Conservation (phyloP, 2,888 invertebrate species). For the Sesia bembeciformis region DNA sequence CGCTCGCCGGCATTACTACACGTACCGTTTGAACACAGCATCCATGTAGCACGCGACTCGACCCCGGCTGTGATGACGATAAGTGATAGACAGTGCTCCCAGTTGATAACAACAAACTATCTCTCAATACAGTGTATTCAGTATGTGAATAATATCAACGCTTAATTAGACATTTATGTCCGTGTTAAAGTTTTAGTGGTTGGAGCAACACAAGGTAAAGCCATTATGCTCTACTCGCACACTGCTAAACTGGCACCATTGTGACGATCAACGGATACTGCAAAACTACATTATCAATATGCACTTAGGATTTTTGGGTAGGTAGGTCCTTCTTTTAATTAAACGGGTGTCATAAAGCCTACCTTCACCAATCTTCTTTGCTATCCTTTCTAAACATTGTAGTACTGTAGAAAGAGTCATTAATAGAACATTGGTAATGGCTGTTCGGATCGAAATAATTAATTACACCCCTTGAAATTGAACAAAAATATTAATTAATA, state of each 20-base stretch:
- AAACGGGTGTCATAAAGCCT: too few species aligned
- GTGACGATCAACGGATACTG: conserved; percentile 31
- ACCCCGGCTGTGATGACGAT: conserved; percentile 50
- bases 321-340: too few species aligned
- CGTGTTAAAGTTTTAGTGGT: conserved; percentile 40
- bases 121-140: conserved; percentile 27
- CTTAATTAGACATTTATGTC: conserved; percentile 26
- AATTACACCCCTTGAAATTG: too few species aligned
- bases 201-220: conserved; percentile 61
- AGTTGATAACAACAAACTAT: conserved; percentile 41
- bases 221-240: conserved; percentile 55
- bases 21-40: conserved; percentile 26
- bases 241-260: conserved; percentile 49
- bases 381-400: too few species aligned
- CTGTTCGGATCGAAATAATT: too few species aligned
- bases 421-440: too few species aligned
- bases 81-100: conserved; percentile 56
- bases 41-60: conserved; percentile 36
- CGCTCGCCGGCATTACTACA: conserved; percentile 36
- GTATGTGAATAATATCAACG: conserved; percentile 35
- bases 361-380: too few species aligned
- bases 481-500: too few species aligned
- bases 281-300: conserved; percentile 19
- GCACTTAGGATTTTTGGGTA: conserved; percentile 15
- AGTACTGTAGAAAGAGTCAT: too few species aligned